A percentile compares a stretch with the other conserved stretches of the same genome.
These are phyloP conservation scores for Microcebus jonahi DNA, from an alignment of 2,113 vertebrate genomes.

Conservation along the genomic window DNA sequence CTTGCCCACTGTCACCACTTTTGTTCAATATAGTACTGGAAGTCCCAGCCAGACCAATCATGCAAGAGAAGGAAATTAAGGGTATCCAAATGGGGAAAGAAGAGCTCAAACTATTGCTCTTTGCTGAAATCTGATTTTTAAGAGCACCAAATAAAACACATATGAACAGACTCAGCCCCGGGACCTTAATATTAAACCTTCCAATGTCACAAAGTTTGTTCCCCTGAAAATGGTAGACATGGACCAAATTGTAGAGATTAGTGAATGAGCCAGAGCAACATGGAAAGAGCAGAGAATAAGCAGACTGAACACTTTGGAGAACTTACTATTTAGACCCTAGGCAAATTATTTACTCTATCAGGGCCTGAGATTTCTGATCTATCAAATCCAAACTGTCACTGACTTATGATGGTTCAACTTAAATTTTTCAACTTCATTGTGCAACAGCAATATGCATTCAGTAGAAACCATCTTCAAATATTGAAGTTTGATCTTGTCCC, in stretches of 20 bases:
- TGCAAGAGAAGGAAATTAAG: no score
- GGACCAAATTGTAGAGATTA: background rate
- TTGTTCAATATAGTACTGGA: no score
- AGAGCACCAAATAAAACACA: constrained; percentile 47
- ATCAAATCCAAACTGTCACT: background rate
- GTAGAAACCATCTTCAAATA: background rate
- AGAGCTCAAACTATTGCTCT: no score
- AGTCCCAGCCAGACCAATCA: no score
- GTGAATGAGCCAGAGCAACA: background rate
- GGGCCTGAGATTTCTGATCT: background rate
- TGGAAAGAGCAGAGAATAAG: background rate
- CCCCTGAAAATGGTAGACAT: background rate
- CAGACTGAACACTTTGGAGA: background rate
- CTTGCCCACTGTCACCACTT: no score
- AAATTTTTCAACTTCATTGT: background rate
- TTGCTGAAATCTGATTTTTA: constrained; percentile 49
- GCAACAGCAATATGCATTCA: background rate
- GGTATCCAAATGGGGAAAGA: no score
- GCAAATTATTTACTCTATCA: background rate
- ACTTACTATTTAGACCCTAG: background rate
- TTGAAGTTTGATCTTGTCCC: background rate
- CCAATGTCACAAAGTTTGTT: background rate
- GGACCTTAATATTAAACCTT: background rate
- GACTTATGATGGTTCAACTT: background rate
- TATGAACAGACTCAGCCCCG: background rate